Evolutionary conservation across 1,140 invertebrate species (phyloP).

Genomic region (Drosophila simulans): DNA sequence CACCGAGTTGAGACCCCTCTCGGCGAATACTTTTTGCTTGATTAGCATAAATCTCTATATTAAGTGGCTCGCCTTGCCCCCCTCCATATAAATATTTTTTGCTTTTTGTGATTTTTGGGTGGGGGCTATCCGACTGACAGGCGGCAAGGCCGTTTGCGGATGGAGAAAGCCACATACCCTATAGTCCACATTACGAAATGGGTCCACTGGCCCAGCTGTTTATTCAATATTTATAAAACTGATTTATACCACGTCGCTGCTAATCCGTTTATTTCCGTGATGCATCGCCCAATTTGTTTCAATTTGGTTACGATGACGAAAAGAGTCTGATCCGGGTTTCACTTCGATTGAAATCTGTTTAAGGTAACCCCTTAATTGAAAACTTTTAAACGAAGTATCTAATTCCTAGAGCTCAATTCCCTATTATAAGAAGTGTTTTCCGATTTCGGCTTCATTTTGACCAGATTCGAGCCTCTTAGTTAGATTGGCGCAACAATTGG

Average conservation of each 20-base stretch:
- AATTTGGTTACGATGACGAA: not conserved
- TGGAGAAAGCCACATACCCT: conserved; percentile 28
- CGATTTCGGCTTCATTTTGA: not conserved
- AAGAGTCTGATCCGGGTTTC: not conserved
- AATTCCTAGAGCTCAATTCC: no score
- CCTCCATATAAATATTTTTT: not conserved
- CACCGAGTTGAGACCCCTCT: conserved; percentile 9
- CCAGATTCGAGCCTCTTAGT: not conserved
- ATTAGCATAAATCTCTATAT: conserved; percentile 68
- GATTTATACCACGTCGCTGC: not conserved
- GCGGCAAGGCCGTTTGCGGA: conserved; percentile 43
- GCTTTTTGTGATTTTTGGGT: not conserved
- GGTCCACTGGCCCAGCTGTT: not conserved
- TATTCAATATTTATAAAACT: conserved; percentile 2
- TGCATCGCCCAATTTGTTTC: not conserved
- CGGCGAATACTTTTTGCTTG: conserved; percentile 60
- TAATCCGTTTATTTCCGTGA: not conserved
- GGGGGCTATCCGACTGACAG: conserved; percentile 20
- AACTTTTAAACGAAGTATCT: no score
- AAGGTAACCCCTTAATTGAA: no score
- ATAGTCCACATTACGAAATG: conserved; percentile 10
- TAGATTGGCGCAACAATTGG: conserved; percentile 56
- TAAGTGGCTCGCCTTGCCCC: conserved; percentile 41
- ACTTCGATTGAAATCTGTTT: not conserved
- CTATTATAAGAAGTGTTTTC: not conserved